phyloP scores from a whole-genome alignment of 2,113 vertebrate genomes.

The Delphinus delphis region DNA sequence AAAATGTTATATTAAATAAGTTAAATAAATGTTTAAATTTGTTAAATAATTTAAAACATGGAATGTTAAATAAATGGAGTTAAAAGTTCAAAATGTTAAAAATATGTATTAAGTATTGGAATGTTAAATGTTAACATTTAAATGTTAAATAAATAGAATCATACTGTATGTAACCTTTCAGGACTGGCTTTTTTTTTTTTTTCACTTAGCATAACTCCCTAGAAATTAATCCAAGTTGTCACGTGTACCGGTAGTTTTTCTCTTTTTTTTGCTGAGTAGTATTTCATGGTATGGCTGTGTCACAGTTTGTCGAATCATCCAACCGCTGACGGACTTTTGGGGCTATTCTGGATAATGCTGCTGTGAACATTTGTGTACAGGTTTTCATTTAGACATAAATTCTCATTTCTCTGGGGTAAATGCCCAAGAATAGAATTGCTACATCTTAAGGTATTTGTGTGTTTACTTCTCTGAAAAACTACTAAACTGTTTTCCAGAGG shows the following conservation, averaged over 20 bases:
- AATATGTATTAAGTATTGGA: background rate
- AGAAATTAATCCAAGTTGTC: background rate
- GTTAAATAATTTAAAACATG: conserved; percentile 7
- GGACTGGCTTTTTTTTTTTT: background rate
- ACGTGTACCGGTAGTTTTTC: background rate
- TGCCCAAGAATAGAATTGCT: background rate
- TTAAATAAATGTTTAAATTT: background rate
- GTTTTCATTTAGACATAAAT: background rate
- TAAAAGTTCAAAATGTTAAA: background rate
- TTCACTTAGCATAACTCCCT: background rate
- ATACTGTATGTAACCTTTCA: background rate
- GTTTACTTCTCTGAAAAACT: background rate
- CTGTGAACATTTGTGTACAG: background rate
- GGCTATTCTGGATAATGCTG: background rate
- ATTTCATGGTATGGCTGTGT: background rate
- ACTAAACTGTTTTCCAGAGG: background rate
- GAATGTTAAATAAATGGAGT: background rate
- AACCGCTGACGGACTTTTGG: background rate
- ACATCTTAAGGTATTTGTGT: background rate
- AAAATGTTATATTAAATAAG: background rate
- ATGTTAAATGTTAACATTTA: background rate
- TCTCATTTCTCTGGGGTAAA: conserved; percentile 22
- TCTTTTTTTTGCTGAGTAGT: background rate
- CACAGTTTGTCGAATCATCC: background rate
- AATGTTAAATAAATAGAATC: background rate